Evolutionary conservation across 2,113 vertebrate genomes (phyloP).

Genomic region (Eclectus roratus): DNA sequence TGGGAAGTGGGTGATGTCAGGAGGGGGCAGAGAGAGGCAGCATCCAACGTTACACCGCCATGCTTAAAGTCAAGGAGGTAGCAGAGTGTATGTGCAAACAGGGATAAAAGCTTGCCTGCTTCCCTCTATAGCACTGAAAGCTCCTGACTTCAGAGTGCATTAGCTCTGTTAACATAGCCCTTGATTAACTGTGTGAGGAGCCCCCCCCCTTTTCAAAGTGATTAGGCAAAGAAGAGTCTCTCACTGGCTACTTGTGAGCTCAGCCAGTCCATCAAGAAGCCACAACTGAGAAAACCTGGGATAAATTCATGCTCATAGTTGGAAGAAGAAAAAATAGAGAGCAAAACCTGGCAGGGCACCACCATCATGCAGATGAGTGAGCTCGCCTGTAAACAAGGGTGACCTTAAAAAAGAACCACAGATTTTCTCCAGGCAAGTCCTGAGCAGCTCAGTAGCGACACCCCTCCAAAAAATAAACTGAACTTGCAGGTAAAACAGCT

Average conservation of each 20-base stretch:
- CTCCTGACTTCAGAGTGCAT: not conserved
- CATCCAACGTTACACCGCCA: not conserved
- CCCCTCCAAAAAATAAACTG: not conserved
- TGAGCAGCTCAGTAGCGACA: not conserved
- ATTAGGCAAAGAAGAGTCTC: slow-evolving; percentile 10
- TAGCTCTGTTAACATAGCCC: not conserved
- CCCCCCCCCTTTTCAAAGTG: not conserved
- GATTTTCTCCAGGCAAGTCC: not conserved
- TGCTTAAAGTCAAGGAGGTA: not conserved
- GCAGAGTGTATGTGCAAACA: not conserved
- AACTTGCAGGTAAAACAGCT: not conserved
- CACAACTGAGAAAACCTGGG: not conserved
- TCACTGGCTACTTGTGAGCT: not conserved
- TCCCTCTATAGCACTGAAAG: not conserved
- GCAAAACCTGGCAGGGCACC: not conserved
- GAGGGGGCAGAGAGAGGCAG: not conserved
- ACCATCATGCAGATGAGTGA: not conserved
- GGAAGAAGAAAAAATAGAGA: not conserved
- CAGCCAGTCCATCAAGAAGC: not conserved
- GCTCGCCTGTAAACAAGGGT: not conserved
- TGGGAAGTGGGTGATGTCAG: accelerated
- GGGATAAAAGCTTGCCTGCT: not conserved
- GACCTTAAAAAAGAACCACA: not conserved
- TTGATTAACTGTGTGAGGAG: not conserved
- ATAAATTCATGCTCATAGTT: not conserved